Percentiles rank a stretch among this genome's conserved stretches.
These are phyloP conservation scores for Stegodyphus dumicola DNA, from an alignment of 1,140 invertebrate genomes.

Conservation along the genomic window DNA sequence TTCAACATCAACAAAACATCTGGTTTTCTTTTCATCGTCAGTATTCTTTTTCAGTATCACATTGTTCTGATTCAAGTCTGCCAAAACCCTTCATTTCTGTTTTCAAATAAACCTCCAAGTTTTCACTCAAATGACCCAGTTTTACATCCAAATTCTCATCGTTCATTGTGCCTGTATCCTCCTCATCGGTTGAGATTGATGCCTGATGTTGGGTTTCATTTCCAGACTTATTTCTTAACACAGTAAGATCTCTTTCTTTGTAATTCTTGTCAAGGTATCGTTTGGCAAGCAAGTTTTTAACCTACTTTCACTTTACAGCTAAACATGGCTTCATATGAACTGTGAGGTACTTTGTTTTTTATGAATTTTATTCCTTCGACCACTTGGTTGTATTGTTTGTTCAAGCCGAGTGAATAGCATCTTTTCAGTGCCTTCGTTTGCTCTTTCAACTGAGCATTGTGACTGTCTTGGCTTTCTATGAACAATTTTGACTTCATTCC, in stretches of 20 bases:
- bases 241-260: conserved; percentile 4
- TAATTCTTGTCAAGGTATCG: conserved; percentile 3
- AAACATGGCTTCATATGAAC: conserved; percentile 61
- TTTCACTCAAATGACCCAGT: conserved; percentile 13
- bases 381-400: conserved; percentile 18
- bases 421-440: conserved; percentile 62
- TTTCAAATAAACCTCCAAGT: neutral
- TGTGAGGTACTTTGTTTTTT: conserved; percentile 50
- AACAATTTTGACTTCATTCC: conserved; percentile 66
- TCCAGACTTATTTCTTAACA: conserved; percentile 16
- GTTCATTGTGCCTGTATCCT: neutral
- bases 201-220: conserved; percentile 17
- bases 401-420: conserved; percentile 61
- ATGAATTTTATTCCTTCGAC: conserved; percentile 50
- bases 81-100: neutral
- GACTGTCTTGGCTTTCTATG: conserved; percentile 67
- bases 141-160: conserved; percentile 7
- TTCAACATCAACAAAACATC: neutral
- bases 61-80: neutral
- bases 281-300: neutral
- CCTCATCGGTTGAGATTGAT: conserved; percentile 8
- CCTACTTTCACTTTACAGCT: conserved; percentile 22
- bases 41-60: neutral
- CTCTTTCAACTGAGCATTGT: conserved; percentile 64
- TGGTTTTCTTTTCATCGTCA: neutral